Conservation (phyloP, 2,113 vertebrate species). For the Pangasianodon gigas region DNA sequence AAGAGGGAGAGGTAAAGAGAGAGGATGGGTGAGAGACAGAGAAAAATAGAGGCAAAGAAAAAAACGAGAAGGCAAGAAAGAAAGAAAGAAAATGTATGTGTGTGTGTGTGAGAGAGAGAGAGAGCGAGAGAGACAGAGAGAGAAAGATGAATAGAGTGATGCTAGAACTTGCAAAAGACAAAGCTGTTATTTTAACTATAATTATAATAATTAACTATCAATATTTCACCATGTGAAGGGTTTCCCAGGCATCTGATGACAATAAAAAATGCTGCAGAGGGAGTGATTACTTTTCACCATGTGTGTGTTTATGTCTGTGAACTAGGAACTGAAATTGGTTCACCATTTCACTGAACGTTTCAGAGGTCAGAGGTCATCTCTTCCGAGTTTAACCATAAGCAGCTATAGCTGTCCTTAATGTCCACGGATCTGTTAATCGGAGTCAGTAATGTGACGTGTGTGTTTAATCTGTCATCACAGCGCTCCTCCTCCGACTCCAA, state of each 20-base stretch:
- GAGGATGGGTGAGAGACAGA: too few relatives aligned
- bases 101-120: background rate
- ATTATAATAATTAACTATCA: background rate
- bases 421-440: background rate
- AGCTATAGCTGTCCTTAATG: background rate
- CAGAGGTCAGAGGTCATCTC: background rate
- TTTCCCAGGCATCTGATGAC: background rate
- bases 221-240: background rate
- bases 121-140: too few relatives aligned
- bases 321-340: background rate
- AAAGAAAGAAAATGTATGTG: background rate
- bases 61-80: background rate
- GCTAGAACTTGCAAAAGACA: too few relatives aligned
- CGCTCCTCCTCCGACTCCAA: background rate
- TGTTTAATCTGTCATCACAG: background rate
- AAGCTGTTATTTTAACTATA: background rate
- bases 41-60: background rate
- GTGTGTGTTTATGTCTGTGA: background rate
- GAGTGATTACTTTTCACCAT: background rate
- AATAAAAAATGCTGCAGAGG: background rate
- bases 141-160: background rate
- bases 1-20: slow-evolving; percentile 26
- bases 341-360: background rate
- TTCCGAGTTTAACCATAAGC: background rate
- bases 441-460: background rate